Evolutionary conservation across 2,113 vertebrate genomes (phyloP).

Genomic region (Pica pica): DNA sequence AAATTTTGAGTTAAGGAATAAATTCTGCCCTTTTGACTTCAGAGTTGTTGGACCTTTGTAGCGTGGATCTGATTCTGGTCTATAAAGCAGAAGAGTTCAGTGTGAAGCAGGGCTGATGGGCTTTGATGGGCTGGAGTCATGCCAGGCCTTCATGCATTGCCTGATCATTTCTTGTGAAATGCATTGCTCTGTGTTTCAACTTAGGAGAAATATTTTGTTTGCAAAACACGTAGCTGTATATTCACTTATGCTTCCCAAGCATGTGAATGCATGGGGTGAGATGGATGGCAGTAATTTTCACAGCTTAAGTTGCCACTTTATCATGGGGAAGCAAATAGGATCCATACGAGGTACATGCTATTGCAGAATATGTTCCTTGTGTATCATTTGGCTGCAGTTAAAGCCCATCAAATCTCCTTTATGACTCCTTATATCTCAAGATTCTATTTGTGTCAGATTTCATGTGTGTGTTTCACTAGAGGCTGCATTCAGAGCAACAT

Average conservation of each 20-base stretch:
- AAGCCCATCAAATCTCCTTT: conserved; percentile 28
- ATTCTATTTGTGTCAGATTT: conserved; percentile 2
- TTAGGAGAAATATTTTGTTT: conserved; percentile 23
- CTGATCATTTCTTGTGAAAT: not conserved
- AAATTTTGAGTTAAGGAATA: not conserved
- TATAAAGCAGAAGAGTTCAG: not conserved
- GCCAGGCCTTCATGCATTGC: not conserved
- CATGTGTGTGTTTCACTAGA: not conserved
- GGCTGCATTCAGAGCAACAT: not conserved
- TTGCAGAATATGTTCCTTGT: not conserved
- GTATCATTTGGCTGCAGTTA: conserved; percentile 10
- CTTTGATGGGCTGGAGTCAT: not conserved
- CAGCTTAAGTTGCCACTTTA: conserved; percentile 69
- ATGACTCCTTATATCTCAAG: conserved; percentile 16
- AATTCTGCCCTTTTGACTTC: not conserved
- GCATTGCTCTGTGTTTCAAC: not conserved
- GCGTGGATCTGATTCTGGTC: not conserved
- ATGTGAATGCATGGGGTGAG: conserved; percentile 50
- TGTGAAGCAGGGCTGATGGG: not conserved
- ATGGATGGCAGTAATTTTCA: conserved; percentile 81
- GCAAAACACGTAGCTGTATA: not conserved
- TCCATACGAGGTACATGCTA: conserved; percentile 19
- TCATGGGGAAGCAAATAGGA: conserved; percentile 70
- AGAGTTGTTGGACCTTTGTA: not conserved
- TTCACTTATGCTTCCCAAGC: conserved; percentile 30